phyloP scores from a whole-genome alignment of 2,113 vertebrate genomes.

The Uropsilus gracilis region DNA sequence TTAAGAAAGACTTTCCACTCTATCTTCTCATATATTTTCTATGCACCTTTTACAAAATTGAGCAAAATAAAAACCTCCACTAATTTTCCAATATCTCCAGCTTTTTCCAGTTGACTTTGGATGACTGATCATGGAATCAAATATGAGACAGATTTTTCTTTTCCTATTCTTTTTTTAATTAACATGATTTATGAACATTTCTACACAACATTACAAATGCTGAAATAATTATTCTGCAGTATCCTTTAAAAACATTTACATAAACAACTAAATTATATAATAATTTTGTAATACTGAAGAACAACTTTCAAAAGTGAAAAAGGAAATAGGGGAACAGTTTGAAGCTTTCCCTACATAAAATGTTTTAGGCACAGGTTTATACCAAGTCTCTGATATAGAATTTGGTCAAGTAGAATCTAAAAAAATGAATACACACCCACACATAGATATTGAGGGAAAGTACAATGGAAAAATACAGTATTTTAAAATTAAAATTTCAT shows the following conservation, averaged over 20 bases:
- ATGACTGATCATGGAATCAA: slow-evolving; percentile 45
- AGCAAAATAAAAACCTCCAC: not conserved
- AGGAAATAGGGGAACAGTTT: slow-evolving; percentile 26
- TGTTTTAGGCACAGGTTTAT: not conserved
- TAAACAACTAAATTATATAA: slow-evolving; percentile 59
- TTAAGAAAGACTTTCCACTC: not conserved
- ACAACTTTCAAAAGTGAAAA: slow-evolving; percentile 55
- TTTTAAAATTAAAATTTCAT: slow-evolving; percentile 19
- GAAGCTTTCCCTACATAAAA: slow-evolving; percentile 22
- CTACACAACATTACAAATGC: slow-evolving; percentile 22
- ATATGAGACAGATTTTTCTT: slow-evolving; percentile 62
- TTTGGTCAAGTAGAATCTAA: not conserved
- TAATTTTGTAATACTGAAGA: slow-evolving; percentile 47
- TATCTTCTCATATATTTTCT: not conserved
- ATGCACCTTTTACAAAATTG: slow-evolving; percentile 34
- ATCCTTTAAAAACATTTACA: slow-evolving; percentile 53
- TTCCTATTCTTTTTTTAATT: slow-evolving; percentile 75
- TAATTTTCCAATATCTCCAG: slow-evolving; percentile 39
- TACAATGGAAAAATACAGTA: not conserved
- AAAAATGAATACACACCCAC: not conserved
- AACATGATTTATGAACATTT: slow-evolving; percentile 65
- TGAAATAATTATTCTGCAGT: slow-evolving; percentile 49
- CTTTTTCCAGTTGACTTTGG: slow-evolving; percentile 72
- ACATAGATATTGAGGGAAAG: not conserved
- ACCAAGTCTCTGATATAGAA: not conserved